Base-by-base conservation (phyloP, 2,797 vertebrate species). In the Sylvia borin region DNA sequence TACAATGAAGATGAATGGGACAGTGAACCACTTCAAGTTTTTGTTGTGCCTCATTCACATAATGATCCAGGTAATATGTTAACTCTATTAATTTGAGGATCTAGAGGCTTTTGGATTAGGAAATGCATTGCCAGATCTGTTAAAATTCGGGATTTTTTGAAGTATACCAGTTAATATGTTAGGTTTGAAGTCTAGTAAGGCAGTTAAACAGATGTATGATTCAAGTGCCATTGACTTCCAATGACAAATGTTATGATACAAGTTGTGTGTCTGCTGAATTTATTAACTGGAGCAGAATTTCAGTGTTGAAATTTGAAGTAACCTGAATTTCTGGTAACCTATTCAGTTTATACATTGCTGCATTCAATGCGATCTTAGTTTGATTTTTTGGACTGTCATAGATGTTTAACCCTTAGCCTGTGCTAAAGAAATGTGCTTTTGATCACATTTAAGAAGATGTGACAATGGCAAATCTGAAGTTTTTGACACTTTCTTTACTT, bases 21-120 rank as follows among this genome's bases (percentile, higher is more conserved):
- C 64, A 82, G 81, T 55, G 97, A 98, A 84, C 98, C 98, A 0
- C 98, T 99, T 90, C 98, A 99, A 68, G 97, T 99, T 67, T 98
- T 99, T 84, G 98, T 99, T 71, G 98, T 99, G 45, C 99, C 99
- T 79, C 99, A 99, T 82, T 99, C 99, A 7, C 99, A 99, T 97
- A 99, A 99, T 58, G 99, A 99, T 96, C 99, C 99, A 77, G 99
- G 99, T 99, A 97, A 97, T 77, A 66, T 32, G 62, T 53, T 90
- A 34, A 70, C 20, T 74, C 8, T 58, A 53, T 64, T 31, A 12
- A 47, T 72, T 81, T 68, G 24, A 13, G 9, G 68, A 71, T 54
- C 13, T 51, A 32, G 16, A 60, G 18, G 6, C 38, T 74, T 89
- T 67, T 89, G 32, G 48, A 29, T 67, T 57, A 42, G 83, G 32